These are phyloP conservation scores for Slavum lentiscoides DNA, from an alignment of 2,888 invertebrate species.

Conservation along the genomic window DNA sequence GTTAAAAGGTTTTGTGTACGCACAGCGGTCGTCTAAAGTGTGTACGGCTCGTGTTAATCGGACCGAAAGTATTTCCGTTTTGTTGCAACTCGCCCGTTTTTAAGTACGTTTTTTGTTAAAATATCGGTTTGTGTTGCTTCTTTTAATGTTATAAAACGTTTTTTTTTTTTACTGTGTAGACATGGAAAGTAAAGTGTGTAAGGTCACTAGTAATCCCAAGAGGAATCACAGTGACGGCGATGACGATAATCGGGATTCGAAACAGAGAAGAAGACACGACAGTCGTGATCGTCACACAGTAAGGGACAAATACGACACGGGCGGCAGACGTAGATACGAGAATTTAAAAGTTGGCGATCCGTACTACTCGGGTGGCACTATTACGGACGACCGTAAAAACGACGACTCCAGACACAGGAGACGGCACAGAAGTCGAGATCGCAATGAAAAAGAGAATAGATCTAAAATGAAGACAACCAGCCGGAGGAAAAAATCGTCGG, in stretches of 20 bases:
- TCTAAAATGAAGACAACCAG: slow-evolving; percentile 25
- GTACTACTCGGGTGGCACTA: slow-evolving; percentile 37
- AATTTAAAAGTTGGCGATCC: slow-evolving; percentile 38
- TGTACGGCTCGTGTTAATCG: no score
- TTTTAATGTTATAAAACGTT: background rate
- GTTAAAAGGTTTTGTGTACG: no score
- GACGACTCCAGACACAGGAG: slow-evolving; percentile 30
- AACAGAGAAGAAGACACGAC: background rate
- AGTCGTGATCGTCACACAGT: slow-evolving; percentile 34
- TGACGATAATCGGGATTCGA: slow-evolving; percentile 19
- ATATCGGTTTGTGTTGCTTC: background rate
- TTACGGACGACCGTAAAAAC: background rate
- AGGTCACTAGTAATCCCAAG: background rate
- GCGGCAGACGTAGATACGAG: slow-evolving; percentile 9
- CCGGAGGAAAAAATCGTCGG: slow-evolving; percentile 34
- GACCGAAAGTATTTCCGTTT: no score
- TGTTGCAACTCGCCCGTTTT: no score
- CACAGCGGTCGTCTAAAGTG: no score
- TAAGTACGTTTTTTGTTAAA: no score
- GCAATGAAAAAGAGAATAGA: slow-evolving; percentile 40
- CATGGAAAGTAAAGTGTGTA: slow-evolving; percentile 47
- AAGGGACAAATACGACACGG: slow-evolving; percentile 26
- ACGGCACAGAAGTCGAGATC: slow-evolving; percentile 31
- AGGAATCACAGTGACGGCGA: slow-evolving; percentile 30
- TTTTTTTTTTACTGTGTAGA: background rate